Evolutionary conservation across 2,888 invertebrate species (phyloP), one percentile per base, ranked within the genome.

Genomic region (Eupithecia inturbata): DNA sequence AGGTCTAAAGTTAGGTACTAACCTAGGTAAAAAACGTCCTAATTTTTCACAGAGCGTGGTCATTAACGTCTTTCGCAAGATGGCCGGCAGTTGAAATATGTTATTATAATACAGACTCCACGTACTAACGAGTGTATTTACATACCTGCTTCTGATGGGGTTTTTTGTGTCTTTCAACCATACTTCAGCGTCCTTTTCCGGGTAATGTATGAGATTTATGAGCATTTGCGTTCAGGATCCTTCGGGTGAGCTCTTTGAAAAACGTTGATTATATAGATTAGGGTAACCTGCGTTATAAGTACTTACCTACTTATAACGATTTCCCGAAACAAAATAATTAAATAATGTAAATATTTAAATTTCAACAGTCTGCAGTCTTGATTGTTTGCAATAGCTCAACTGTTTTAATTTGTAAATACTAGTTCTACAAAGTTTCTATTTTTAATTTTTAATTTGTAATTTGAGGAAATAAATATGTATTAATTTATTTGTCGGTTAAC

Each of bases 21-120:
- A 6, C 22, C 39, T 39, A n/a, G n/a, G n/a, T n/a, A 0, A 6
- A 36, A 36, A 36, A 36, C 71, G 45, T 68, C 69, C 75, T 73
- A 71, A 88, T 91, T 89, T 88, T 88, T 89, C 86, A 87, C 80
- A 82, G 22, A 41, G 82, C 63, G 28, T 79, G 77, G 85, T 89
- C 91, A 90, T 91, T 91, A 90, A 87, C 84, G 90, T 90, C 90
- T 87, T 82, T 77, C 77, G 81, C 91, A 91, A 89, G 89, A 89
- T 87, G 87, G 87, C 80, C 79, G 84, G 77, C 82, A 80, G 80
- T 85, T 88, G 85, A 88, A 89, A 89, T 87, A 88, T 87, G 87
- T 89, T 90, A 88, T 87, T 85, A 87, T 88, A 90, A 89, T 89
- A 84, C 82, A 81, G 84, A 83, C 83, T 80, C 83, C 85, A 84